phyloP scores from a whole-genome alignment of 2,888 invertebrate species.

The Drosophila macrothrix region DNA sequence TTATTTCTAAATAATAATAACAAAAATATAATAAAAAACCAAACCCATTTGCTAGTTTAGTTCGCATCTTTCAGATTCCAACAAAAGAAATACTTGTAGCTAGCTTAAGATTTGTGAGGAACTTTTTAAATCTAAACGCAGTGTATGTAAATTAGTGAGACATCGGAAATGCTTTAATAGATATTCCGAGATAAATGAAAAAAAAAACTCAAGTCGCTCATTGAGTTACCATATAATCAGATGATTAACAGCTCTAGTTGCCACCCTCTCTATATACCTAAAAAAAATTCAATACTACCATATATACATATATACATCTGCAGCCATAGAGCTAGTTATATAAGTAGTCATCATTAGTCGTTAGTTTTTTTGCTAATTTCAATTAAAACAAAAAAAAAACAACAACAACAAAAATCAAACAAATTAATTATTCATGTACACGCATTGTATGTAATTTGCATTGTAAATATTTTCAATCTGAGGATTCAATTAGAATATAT shows the following conservation, averaged over 20 bases:
- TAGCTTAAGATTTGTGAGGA: constrained; percentile 33
- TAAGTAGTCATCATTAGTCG: constrained; percentile 49
- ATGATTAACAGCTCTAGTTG: constrained; percentile 28
- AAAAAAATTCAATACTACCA: constrained; percentile 28
- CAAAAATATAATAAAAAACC: neutral
- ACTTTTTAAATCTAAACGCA: constrained; percentile 18
- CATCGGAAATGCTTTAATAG: constrained; percentile 62
- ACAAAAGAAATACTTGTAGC: constrained; percentile 4
- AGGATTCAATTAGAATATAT: constrained; percentile 61
- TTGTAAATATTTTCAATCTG: constrained; percentile 56
- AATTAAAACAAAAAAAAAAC: constrained; percentile 20
- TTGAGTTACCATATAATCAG: constrained; percentile 17
- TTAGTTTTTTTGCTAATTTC: constrained; percentile 63
- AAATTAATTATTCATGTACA: constrained; percentile 23
- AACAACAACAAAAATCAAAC: constrained; percentile 9
- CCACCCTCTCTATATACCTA: constrained; percentile 21
- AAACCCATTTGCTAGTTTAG: constrained; percentile 36
- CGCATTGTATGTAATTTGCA: constrained; percentile 54
- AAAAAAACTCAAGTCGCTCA: constrained; percentile 8
- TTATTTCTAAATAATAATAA: constrained; percentile 7
- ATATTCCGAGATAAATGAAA: constrained; percentile 48
- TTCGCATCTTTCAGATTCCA: constrained; percentile 31
- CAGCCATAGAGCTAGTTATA: constrained; percentile 20
- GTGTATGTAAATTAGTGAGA: constrained; percentile 6
- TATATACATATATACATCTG: constrained; percentile 18